phyloP scores from a whole-genome alignment of 2,797 vertebrate genomes.

The Macrochelys suwanniensis region DNA sequence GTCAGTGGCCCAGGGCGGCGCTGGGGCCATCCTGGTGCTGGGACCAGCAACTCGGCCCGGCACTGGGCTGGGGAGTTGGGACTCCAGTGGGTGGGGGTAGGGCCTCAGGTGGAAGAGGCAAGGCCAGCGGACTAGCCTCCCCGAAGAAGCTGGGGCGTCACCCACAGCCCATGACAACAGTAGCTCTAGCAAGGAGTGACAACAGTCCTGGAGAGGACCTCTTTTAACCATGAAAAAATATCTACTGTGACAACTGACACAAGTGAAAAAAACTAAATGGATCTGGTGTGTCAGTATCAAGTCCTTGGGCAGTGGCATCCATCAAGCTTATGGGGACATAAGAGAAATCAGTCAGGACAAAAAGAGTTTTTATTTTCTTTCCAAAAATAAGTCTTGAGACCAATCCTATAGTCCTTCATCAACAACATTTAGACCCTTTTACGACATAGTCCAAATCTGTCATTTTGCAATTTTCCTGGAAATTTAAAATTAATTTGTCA shows the following conservation, averaged over 20 bases:
- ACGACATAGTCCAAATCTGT: background rate
- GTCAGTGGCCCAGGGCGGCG: too few relatives aligned
- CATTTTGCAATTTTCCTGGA: background rate
- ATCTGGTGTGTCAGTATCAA: background rate
- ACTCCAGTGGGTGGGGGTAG: too few relatives aligned
- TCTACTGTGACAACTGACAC: background rate
- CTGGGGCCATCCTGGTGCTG: too few relatives aligned
- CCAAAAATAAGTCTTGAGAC: background rate
- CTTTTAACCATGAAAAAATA: background rate
- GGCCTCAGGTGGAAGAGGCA: too few relatives aligned
- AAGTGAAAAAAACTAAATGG: background rate
- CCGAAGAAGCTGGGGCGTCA: too few relatives aligned
- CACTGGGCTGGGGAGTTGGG: too few relatives aligned
- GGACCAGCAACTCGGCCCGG: too few relatives aligned
- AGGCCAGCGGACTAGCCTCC: too few relatives aligned
- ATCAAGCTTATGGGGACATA: background rate
- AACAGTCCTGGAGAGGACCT: background rate
- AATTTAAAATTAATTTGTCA: background rate
- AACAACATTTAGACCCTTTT: background rate
- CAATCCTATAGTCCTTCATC: background rate
- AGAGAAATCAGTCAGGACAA: background rate
- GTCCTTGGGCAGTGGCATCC: background rate
- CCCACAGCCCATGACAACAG: background rate
- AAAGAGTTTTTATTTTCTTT: background rate
- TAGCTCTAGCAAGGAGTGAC: background rate